Evolutionary conservation across 2,888 invertebrate genomes (phyloP).

Genomic region (Fissipunctia ypsillon): DNA sequence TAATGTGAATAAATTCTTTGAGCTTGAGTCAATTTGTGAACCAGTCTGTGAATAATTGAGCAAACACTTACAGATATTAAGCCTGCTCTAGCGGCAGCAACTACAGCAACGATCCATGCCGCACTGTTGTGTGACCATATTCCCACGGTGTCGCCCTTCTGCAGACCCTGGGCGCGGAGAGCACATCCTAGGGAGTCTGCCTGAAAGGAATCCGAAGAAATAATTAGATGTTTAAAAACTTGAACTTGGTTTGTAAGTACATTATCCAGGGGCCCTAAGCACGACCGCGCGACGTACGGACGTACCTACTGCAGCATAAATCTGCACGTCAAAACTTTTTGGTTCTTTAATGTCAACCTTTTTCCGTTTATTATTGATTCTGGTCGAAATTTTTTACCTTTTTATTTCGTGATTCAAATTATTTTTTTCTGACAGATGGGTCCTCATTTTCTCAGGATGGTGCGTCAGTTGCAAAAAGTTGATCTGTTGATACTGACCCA

Average conservation of each 20-base stretch:
- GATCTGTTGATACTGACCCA: too few relatives aligned
- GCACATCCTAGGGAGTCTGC: constrained; percentile 94
- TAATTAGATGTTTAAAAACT: background rate
- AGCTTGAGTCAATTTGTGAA: background rate
- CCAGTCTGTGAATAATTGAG: background rate
- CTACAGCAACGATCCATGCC: constrained; percentile 93
- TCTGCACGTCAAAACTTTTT: too few relatives aligned
- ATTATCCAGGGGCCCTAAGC: too few relatives aligned
- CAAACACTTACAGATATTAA: constrained; percentile 91
- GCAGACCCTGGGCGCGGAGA: constrained; percentile 92
- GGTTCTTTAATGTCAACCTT: too few relatives aligned
- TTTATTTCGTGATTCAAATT: too few relatives aligned
- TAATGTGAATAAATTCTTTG: background rate
- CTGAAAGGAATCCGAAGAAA: constrained; percentile 76
- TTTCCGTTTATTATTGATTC: too few relatives aligned
- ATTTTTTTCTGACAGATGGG: too few relatives aligned
- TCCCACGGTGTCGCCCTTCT: constrained; percentile 94
- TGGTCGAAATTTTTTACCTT: too few relatives aligned
- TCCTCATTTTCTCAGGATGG: too few relatives aligned
- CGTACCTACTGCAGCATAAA: too few relatives aligned
- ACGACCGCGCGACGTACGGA: too few relatives aligned
- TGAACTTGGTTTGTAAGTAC: background rate
- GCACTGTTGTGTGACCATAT: constrained; percentile 95
- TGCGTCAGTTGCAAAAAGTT: too few relatives aligned
- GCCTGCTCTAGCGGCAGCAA: constrained; percentile 94